A percentile compares a stretch with the other conserved stretches of the same genome.
Evolutionary conservation across 2,888 invertebrate species (phyloP).

Genomic region (Clanis bilineata): DNA sequence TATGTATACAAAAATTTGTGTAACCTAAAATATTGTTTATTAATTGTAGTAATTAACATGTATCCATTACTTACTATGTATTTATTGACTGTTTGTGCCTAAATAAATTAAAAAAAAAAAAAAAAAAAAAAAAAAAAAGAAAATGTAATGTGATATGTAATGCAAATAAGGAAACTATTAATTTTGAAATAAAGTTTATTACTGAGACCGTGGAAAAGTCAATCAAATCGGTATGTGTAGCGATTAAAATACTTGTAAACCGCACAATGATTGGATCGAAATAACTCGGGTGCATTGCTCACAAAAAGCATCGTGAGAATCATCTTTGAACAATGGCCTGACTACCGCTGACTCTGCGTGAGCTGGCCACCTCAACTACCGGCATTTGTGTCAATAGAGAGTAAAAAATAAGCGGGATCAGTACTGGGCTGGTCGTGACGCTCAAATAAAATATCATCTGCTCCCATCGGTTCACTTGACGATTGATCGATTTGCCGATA

Average conservation of each 20-base stretch:
- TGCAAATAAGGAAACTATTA: too few species aligned
- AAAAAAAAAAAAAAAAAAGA: too few species aligned
- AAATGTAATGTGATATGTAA: too few species aligned
- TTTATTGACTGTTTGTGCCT: too few species aligned
- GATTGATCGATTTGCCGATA: constrained; percentile 34
- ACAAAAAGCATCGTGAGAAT: constrained; percentile 71
- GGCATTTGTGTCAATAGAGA: constrained; percentile 49
- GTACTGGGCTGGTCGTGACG: constrained; percentile 51
- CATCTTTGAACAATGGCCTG: constrained; percentile 53
- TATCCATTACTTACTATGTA: too few species aligned
- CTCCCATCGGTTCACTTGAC: constrained; percentile 43
- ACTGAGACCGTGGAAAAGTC: constrained; percentile 13
- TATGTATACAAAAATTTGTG: too few species aligned
- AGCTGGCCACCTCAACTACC: constrained; percentile 43
- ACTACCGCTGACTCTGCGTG: constrained; percentile 48
- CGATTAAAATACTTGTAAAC: constrained; percentile 51
- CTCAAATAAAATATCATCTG: constrained; percentile 55
- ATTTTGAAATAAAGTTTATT: neutral
- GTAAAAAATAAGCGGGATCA: constrained; percentile 47
- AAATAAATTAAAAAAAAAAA: too few species aligned
- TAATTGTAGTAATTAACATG: too few species aligned
- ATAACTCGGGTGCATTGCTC: constrained; percentile 59
- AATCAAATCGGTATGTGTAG: constrained; percentile 33
- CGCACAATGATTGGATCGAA: constrained; percentile 57
- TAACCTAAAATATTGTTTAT: too few species aligned